A percentile compares a stretch with the other conserved stretches of the same genome.
Evolutionary conservation across 2,113 vertebrate species (phyloP).

Genomic region (Scopus umbretta): DNA sequence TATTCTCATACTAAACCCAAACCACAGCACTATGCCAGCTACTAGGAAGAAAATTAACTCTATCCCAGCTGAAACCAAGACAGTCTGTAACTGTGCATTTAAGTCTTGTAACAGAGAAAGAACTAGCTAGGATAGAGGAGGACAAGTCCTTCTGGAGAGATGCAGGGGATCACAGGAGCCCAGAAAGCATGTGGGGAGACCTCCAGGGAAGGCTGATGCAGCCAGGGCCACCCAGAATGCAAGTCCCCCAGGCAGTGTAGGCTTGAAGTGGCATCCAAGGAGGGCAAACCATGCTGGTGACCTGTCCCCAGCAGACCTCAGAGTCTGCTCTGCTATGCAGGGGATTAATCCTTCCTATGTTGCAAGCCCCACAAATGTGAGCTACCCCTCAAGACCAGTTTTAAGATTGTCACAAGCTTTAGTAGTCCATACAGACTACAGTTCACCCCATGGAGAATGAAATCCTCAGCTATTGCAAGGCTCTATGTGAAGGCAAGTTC

Average conservation of each 20-base stretch:
- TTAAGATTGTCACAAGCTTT: background rate
- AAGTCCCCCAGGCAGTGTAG: background rate
- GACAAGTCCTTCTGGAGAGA: background rate
- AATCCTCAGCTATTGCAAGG: background rate
- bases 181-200: background rate
- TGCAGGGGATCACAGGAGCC: background rate
- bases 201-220: background rate
- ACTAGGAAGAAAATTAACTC: too few species aligned
- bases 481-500: background rate
- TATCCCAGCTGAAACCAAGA: too few species aligned
- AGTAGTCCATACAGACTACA: background rate
- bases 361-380: background rate
- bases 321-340: background rate
- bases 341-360: background rate
- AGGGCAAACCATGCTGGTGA: background rate
- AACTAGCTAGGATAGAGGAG: background rate
- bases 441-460: background rate
- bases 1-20: too few species aligned
- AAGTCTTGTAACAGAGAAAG: background rate
- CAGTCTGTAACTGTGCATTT: background rate
- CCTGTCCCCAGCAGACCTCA: background rate
- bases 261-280: background rate
- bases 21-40: too few species aligned
- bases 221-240: fast-evolving
- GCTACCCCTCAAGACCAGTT: background rate